Conservation (phyloP, 2,797 vertebrate species). For the Myotis pilosus region DNA sequence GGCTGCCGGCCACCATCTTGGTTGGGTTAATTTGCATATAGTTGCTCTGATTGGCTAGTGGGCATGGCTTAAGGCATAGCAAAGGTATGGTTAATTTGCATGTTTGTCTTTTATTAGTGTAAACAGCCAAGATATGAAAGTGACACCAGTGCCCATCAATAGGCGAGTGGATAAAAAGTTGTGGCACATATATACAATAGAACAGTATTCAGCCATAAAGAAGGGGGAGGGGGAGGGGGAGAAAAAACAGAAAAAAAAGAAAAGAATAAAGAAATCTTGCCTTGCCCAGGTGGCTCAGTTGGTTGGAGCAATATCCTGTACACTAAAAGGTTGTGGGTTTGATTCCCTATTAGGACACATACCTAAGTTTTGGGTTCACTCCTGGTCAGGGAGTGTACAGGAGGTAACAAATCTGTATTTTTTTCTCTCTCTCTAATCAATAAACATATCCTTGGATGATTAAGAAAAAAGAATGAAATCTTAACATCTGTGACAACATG, state of each 20-base stretch:
- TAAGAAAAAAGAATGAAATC: neutral
- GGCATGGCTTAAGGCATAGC: too few relatives aligned
- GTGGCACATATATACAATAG: neutral
- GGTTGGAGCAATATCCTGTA: neutral
- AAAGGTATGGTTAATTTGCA: too few relatives aligned
- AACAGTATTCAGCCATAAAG: neutral
- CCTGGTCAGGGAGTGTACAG: neutral
- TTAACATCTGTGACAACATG: neutral
- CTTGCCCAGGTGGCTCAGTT: neutral
- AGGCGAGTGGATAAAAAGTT: neutral
- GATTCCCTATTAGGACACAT: neutral
- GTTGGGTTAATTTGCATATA: too few relatives aligned
- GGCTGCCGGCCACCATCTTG: too few relatives aligned
- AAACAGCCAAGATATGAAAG: neutral
- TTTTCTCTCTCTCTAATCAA: neutral
- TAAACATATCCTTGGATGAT: too few relatives aligned
- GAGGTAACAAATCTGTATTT: neutral
- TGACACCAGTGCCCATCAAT: neutral
- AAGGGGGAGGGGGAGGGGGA: too few relatives aligned
- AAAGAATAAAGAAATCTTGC: neutral
- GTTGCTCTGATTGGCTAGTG: too few relatives aligned
- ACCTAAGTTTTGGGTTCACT: neutral
- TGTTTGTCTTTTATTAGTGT: too few relatives aligned
- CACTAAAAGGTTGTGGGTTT: neutral
- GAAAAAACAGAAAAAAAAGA: too few relatives aligned